Evolutionary conservation across 2,888 invertebrate species (phyloP), one percentile per base, ranked within the genome.

Genomic region (Melipona beecheii): DNA sequence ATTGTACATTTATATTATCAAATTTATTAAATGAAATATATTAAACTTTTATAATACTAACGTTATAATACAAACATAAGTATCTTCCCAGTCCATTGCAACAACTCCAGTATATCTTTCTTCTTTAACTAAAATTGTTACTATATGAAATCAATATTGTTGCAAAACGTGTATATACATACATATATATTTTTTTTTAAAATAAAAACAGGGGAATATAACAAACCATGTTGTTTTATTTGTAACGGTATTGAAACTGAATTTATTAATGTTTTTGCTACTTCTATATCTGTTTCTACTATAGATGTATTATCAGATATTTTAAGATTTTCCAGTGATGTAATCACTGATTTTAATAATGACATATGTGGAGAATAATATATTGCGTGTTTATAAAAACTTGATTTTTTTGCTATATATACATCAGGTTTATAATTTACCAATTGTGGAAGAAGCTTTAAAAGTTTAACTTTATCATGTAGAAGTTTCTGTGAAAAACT

Each of bases 11-110:
- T 76, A 27, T 72, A 77, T 76, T 62, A 78, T 50, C 75, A 73
- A 62, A 49, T 68, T 66, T 27, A 52, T 64, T 74, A 2, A 13
- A 15, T n/a, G 49, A 15, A 49, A 72, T 43, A 19, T 49, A 56
- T 17, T 50, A 24, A 73, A 43, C n/a, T 11, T 52, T 81, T 66
- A 11, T 50, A 81, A 80, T 82, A 94, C 96, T 95, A 93, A 97
- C 97, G 96, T 96, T 86, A 97, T 95, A 77, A 97, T 94, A 17
- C 97, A 96, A 65, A 96, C 96, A 94, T 97, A 97, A 65, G 96
- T 95, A 91, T 97, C 97, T 89, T 95, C 93, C 78, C 95, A 95
- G 94, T 97, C 97, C 84, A 96, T 95, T 71, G 96, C 96, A 64
- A 96, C 96, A 56, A 97, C 95, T 83, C 96, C 96, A 11, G 96